These are phyloP conservation scores for Coenonympha arcania DNA, from an alignment of 2,888 invertebrate species.

Conservation along the genomic window DNA sequence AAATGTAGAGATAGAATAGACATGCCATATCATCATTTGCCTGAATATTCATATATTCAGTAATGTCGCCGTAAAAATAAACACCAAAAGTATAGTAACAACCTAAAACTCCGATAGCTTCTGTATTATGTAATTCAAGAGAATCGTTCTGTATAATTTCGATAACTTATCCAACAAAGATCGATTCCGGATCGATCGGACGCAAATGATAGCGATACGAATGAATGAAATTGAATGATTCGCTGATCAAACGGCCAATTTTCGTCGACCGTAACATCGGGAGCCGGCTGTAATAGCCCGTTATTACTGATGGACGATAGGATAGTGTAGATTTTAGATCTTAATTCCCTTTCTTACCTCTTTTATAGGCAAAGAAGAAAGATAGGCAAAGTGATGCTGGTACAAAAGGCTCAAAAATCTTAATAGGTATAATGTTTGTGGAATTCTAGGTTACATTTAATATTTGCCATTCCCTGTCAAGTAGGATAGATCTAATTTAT, in stretches of 20 bases:
- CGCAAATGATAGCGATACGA: conserved; percentile 32
- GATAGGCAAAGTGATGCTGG: background rate
- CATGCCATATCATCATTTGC: too few relatives aligned
- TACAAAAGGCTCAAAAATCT: background rate
- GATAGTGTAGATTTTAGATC: conserved; percentile 10
- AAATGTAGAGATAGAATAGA: too few relatives aligned
- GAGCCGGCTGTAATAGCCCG: conserved; percentile 34
- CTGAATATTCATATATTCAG: too few relatives aligned
- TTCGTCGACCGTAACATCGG: conserved; percentile 46
- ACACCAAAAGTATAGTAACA: too few relatives aligned
- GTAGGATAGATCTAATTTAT: too few relatives aligned
- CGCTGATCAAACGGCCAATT: conserved; percentile 54
- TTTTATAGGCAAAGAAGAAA: background rate
- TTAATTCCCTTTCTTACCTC: background rate
- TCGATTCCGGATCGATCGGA: conserved; percentile 29
- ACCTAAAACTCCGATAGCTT: too few relatives aligned
- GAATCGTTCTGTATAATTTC: conserved; percentile 3
- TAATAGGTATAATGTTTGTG: background rate
- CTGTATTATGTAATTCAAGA: too few relatives aligned
- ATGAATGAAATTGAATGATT: conserved; percentile 40
- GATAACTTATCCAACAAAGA: conserved; percentile 23
- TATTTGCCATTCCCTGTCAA: too few relatives aligned
- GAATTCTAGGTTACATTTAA: background rate
- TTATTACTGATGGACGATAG: conserved; percentile 24
- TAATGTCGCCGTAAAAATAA: too few relatives aligned